A percentile compares a stretch with the other conserved stretches of the same genome.
phyloP scores from a whole-genome alignment of 2,113 vertebrate species.

The Actinemys pallida region DNA sequence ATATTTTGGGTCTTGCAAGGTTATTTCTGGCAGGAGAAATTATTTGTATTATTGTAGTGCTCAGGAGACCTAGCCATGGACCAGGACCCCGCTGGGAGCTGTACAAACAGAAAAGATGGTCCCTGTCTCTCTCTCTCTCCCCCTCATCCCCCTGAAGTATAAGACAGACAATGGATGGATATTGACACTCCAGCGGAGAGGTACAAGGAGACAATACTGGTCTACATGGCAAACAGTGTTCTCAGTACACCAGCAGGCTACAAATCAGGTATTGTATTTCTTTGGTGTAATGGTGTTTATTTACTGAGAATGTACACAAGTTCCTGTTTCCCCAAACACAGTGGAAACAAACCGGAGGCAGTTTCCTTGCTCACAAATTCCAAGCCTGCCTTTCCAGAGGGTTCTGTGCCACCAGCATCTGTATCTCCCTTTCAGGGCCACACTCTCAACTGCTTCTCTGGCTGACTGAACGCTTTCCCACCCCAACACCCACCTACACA shows the following conservation, averaged over 20 bases:
- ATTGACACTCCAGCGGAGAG: background rate
- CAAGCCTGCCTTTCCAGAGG: background rate
- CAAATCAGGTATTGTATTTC: background rate
- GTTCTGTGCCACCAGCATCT: background rate
- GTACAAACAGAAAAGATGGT: background rate
- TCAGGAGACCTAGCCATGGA: background rate
- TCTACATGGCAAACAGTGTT: background rate
- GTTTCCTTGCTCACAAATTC: background rate
- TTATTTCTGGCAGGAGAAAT: background rate
- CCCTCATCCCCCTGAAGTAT: background rate
- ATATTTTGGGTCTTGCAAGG: background rate
- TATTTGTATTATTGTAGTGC: background rate
- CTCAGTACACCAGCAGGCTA: accelerated
- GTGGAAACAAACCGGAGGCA: background rate
- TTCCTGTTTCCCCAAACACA: background rate
- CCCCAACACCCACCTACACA: background rate
- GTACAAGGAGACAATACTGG: background rate
- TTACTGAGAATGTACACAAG: background rate
- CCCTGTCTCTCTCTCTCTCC: background rate
- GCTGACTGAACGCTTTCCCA: background rate
- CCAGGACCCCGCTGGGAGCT: background rate
- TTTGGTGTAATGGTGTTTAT: background rate
- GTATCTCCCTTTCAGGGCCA: background rate
- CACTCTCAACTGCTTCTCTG: background rate
- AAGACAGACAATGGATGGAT: background rate